Conservation (phyloP, 2,888 invertebrate genomes). For the Plusia festucae region DNA sequence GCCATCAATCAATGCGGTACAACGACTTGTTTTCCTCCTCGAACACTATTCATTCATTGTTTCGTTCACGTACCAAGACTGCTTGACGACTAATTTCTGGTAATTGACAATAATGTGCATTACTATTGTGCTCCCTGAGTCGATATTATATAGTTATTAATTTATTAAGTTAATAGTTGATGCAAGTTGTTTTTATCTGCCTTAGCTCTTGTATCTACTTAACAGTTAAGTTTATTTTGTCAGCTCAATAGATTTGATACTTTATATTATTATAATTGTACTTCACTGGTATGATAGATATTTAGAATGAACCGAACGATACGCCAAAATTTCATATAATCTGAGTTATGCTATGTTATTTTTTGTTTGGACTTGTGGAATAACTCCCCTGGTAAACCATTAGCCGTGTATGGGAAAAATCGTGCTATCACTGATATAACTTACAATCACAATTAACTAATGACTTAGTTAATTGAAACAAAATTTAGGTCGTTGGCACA, state of each 20-base stretch:
- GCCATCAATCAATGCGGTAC: conserved; percentile 6
- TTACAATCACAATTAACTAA: conserved; percentile 27
- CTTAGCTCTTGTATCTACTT: no score
- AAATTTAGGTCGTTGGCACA: conserved; percentile 33
- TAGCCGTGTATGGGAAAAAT: not conserved
- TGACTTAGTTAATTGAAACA: conserved; percentile 6
- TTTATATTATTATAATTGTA: no score
- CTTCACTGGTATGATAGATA: no score
- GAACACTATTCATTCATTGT: not conserved
- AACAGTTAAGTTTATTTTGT: no score
- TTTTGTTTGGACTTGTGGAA: no score
- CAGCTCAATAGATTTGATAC: no score
- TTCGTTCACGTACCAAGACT: conserved; percentile 37
- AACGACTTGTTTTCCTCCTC: not conserved
- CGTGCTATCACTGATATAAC: not conserved
- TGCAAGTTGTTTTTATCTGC: conserved; percentile 16
- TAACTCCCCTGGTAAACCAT: no score
- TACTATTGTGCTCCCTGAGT: conserved; percentile 25
- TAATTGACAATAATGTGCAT: conserved; percentile 24
- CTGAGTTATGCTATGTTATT: no score
- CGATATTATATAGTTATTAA: conserved; percentile 31
- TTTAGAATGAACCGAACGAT: no score
- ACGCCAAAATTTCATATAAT: no score
- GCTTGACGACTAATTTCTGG: conserved; percentile 13
- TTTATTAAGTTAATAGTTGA: conserved; percentile 24